phyloP scores from a whole-genome alignment of 2,797 vertebrate genomes.

The Artibeus jamaicensis region DNA sequence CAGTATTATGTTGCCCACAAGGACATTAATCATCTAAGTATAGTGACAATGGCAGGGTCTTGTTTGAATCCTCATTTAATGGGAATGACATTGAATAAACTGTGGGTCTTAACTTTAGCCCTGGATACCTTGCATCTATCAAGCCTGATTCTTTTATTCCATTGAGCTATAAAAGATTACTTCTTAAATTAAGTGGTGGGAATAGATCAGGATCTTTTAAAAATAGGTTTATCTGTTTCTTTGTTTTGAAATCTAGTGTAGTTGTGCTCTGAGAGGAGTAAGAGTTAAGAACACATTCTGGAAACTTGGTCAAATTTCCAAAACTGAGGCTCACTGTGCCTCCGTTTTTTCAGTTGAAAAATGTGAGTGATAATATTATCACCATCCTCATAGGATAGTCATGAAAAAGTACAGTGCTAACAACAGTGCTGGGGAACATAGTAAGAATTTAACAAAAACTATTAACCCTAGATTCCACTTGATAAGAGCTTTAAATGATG shows the following conservation, averaged over 20 bases:
- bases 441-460: background rate
- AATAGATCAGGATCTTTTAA: background rate
- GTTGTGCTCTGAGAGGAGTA: background rate
- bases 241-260: background rate
- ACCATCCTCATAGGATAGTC: background rate
- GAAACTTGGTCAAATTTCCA: background rate
- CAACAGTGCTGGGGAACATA: background rate
- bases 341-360: slow-evolving; percentile 1
- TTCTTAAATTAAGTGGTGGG: background rate
- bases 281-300: background rate
- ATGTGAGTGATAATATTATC: background rate
- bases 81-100: background rate
- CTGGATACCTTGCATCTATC: background rate
- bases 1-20: background rate
- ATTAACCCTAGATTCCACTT: background rate
- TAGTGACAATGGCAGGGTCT: background rate
- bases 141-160: background rate
- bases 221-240: background rate
- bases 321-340: background rate
- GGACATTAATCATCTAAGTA: background rate
- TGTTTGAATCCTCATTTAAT: background rate
- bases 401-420: background rate
- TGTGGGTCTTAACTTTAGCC: background rate
- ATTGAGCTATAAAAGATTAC: background rate
- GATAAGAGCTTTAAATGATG: background rate